Conservation (phyloP, 2,888 invertebrate species). For the Drosophila crucigera region DNA sequence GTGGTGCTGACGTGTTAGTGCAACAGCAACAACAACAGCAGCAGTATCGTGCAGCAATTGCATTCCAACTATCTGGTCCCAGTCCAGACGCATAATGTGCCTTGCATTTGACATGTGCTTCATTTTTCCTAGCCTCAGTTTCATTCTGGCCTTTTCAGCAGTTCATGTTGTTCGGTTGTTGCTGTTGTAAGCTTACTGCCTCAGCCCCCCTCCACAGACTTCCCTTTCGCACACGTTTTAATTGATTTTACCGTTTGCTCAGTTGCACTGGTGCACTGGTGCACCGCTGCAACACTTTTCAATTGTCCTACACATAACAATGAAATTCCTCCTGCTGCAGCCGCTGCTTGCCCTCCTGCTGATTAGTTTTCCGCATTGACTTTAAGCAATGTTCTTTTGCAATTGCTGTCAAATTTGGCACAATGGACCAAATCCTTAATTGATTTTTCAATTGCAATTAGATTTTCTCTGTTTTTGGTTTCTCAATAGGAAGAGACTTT, state of each 20-base stretch:
- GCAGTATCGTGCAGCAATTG: slow-evolving; percentile 14
- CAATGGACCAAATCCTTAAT: slow-evolving; percentile 52
- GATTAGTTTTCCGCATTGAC: slow-evolving; percentile 58
- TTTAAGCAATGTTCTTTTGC: slow-evolving; percentile 21
- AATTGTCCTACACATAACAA: slow-evolving; percentile 38
- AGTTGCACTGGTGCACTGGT: slow-evolving; percentile 10
- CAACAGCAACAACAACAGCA: slow-evolving; percentile 8
- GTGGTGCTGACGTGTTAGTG: slow-evolving; percentile 18
- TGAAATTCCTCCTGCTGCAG: slow-evolving; percentile 25
- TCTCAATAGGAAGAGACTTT: slow-evolving; percentile 5
- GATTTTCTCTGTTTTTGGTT: background rate
- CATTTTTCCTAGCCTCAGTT: slow-evolving; percentile 14
- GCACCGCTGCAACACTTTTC: slow-evolving; percentile 51
- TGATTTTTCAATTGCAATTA: slow-evolving; percentile 44
- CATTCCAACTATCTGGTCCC: slow-evolving; percentile 9
- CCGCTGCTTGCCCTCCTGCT: slow-evolving; percentile 32
- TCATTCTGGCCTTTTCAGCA: slow-evolving; percentile 1
- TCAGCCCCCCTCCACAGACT: slow-evolving; percentile 3
- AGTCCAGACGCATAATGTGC: slow-evolving; percentile 39
- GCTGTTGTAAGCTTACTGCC: slow-evolving; percentile 53
- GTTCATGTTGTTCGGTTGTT: slow-evolving; percentile 11
- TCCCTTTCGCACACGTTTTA: slow-evolving; percentile 47
- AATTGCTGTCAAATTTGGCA: slow-evolving; percentile 37
- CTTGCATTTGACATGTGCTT: slow-evolving; percentile 37
- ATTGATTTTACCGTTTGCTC: slow-evolving; percentile 65